Conservation (phyloP, 2,888 invertebrate genomes). For the Spisula solida region DNA sequence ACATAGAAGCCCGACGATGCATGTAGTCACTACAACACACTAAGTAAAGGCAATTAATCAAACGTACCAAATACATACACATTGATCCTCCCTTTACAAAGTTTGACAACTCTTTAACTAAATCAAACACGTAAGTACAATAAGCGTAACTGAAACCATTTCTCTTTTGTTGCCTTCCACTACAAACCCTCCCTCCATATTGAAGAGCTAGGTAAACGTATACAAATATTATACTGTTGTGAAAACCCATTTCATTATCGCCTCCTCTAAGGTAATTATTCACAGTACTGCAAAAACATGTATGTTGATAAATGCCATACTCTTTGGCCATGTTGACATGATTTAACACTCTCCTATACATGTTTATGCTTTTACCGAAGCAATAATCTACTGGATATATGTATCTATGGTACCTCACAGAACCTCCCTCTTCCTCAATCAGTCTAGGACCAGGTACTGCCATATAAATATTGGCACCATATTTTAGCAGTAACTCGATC, state of each 20-base stretch:
- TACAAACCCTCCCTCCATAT: constrained; percentile 25
- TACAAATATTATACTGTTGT: background rate
- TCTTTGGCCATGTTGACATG: constrained; percentile 30
- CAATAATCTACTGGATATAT: constrained; percentile 41
- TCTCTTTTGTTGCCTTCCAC: constrained; percentile 11
- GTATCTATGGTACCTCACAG: constrained; percentile 22
- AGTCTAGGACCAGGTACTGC: constrained; percentile 46
- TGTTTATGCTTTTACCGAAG: constrained; percentile 23
- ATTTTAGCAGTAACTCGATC: constrained; percentile 38
- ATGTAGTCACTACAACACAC: constrained; percentile 30
- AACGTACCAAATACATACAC: background rate
- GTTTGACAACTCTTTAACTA: background rate
- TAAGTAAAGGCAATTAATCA: constrained; percentile 3
- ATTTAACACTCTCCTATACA: constrained; percentile 30
- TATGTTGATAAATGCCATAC: constrained; percentile 42
- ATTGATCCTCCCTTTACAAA: background rate
- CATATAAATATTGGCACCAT: constrained; percentile 49
- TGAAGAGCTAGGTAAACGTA: constrained; percentile 8
- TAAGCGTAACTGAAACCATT: background rate
- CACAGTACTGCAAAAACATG: constrained; percentile 43
- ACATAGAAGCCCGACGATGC: background rate
- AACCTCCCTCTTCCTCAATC: constrained; percentile 62
- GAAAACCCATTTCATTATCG: background rate
- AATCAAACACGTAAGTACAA: background rate
- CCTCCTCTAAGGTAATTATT: background rate